phyloP scores from a whole-genome alignment of 37 sponge, comb jelly and placozoan genomes.

The Bolinopsis microptera region DNA sequence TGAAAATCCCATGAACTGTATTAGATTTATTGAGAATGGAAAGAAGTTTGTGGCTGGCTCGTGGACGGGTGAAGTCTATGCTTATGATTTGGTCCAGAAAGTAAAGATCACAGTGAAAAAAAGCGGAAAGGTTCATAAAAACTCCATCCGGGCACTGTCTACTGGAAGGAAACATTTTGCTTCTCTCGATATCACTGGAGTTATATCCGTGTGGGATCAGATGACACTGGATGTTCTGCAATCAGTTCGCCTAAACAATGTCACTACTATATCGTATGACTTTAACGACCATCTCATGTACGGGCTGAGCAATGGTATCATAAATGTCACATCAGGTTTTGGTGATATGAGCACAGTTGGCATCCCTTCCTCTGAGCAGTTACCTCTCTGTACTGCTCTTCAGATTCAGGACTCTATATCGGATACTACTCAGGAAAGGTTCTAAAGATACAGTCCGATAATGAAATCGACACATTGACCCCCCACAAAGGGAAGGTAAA shows the following conservation, averaged over 20 bases:
- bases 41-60: conserved; percentile 66
- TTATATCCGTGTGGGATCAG: conserved; percentile 29
- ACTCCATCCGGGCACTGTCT: neutral
- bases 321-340: conserved; percentile 31
- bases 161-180: conserved; percentile 26
- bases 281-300: neutral
- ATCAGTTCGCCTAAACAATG: neutral
- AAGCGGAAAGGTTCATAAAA: conserved; percentile 43
- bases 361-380: neutral
- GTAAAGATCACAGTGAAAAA: conserved; percentile 41
- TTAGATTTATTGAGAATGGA: conserved; percentile 52
- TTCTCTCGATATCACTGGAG: conserved; percentile 13
- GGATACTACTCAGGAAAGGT: conserved; percentile 6
- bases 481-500: conserved; percentile 38
- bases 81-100: conserved; percentile 57
- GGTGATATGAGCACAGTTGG: neutral
- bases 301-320: conserved; percentile 36
- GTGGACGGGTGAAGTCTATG: conserved; percentile 45
- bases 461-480: neutral
- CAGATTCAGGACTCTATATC: neutral
- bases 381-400: neutral
- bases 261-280: conserved; percentile 26
- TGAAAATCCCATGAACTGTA: conserved; percentile 60
- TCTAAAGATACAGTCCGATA: neutral
- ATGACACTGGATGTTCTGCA: conserved; percentile 23